Evolutionary conservation across 2,797 vertebrate genomes (phyloP).

Genomic region (Bryconaethiops microstoma): DNA sequence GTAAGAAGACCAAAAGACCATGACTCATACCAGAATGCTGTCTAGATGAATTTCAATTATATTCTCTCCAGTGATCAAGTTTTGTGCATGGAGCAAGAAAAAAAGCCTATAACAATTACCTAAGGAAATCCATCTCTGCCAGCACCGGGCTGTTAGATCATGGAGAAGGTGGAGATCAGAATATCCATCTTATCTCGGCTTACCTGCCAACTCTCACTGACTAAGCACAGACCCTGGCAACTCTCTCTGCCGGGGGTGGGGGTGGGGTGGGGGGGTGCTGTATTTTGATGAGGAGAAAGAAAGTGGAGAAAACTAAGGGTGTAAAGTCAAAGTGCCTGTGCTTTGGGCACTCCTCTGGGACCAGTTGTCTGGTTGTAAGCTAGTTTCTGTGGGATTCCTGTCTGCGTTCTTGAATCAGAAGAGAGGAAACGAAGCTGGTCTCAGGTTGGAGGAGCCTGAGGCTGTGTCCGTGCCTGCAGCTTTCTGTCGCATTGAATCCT

Average conservation of each 20-base stretch:
- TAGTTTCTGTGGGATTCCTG: slow-evolving; percentile 26
- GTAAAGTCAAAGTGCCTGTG: not conserved
- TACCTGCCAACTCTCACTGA: slow-evolving; percentile 44
- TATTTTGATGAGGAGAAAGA: slow-evolving; percentile 3
- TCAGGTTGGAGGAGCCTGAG: slow-evolving; percentile 40
- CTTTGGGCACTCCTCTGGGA: slow-evolving; percentile 5
- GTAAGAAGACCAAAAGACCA: slow-evolving; percentile 29
- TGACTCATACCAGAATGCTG: slow-evolving; percentile 12
- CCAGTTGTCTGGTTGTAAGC: slow-evolving; percentile 1
- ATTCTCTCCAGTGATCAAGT: slow-evolving; percentile 39
- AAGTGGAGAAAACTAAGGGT: slow-evolving; percentile 16
- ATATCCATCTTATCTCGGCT: slow-evolving; percentile 54
- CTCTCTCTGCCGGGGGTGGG: not conserved
- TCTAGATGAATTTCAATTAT: slow-evolving; percentile 40
- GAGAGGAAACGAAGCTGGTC: slow-evolving; percentile 45
- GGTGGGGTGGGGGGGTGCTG: not conserved
- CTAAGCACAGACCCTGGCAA: slow-evolving; percentile 31
- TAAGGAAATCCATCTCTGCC: slow-evolving; percentile 45
- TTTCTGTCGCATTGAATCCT: slow-evolving; percentile 2
- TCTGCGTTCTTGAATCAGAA: not conserved
- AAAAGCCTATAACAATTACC: slow-evolving; percentile 43
- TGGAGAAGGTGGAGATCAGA: slow-evolving; percentile 36
- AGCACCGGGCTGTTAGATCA: slow-evolving; percentile 12
- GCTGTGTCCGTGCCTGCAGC: slow-evolving; percentile 22
- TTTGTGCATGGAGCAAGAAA: slow-evolving; percentile 22